Conservation (phyloP, 2,888 invertebrate species). For the Melolontha melolontha region DNA sequence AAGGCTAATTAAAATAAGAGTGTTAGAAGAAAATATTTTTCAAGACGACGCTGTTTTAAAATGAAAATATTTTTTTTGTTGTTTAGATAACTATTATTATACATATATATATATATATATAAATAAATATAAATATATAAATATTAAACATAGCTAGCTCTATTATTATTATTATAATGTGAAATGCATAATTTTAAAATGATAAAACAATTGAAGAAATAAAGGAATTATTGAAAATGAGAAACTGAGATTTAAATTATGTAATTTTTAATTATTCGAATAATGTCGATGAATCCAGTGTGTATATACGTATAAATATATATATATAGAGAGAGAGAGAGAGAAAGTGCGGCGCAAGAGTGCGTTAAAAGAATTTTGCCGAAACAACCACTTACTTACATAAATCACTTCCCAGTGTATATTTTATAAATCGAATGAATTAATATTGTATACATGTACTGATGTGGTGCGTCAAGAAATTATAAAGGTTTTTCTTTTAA, state of each 20-base stretch:
- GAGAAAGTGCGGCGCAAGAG: too few relatives aligned
- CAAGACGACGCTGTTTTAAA: constrained; percentile 24
- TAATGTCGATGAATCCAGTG: too few relatives aligned
- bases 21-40: constrained; percentile 34
- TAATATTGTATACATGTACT: too few relatives aligned
- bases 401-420: constrained; percentile 25
- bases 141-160: constrained; percentile 35
- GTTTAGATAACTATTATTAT: constrained; percentile 18
- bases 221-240: constrained; percentile 14
- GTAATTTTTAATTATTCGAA: constrained; percentile 9
- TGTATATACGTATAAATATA: too few relatives aligned
- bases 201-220: constrained; percentile 7
- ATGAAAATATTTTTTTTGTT: constrained; percentile 30
- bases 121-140: too few relatives aligned
- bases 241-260: constrained; percentile 37
- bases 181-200: constrained; percentile 34
- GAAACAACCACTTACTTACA: constrained; percentile 10
- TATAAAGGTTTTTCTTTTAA: too few relatives aligned
- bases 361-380: not conserved
- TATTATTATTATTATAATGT: constrained; percentile 33
- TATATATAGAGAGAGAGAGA: too few relatives aligned
- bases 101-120: too few relatives aligned
- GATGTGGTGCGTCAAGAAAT: too few relatives aligned
- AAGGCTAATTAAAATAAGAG: constrained; percentile 22
- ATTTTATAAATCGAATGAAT: constrained; percentile 21